Base-by-base conservation (phyloP, 1,140 invertebrate species). In the Drosophila prosaltans region DNA sequence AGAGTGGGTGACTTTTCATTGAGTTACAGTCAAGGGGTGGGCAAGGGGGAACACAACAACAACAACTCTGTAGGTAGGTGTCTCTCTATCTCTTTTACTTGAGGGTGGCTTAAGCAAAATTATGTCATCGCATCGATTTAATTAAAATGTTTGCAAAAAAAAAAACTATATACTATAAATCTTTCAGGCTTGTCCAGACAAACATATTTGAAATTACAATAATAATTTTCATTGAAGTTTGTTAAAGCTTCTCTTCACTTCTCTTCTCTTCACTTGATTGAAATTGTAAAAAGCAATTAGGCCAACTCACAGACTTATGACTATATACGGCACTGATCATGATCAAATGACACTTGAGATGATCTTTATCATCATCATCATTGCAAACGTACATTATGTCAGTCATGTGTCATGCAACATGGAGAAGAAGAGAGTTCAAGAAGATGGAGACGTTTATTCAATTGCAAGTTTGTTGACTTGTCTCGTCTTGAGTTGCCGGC, bases 111-210 rank as follows among this genome's bases (percentile, higher is more conserved):
- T 11, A 60, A 45, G 21, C 40, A 62, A 68, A 72, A 88, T 86
- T 86, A 86, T 86, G 82, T 86, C 83, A 86, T 86, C 58, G 54
- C 69, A 80, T 73, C 84, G 74, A 65, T 83, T 86, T 86, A 86
- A 86, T 86, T 86, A 86, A 86, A 89, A 83, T 89, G 77, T 80
- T 64, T 28, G 43, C 36, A 30, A 43, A 43, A 75, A 65, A 54
- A 51, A 45, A 32, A 41, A 45, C 59, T 58, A 69, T 43, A 57
- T 16, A 5, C 8, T 26, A 36, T 51, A 45, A 39, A 60, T 59
- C 70, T 55, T 66, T 32, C 40, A 48, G 16, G 45, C 57, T 69
- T 63, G 39, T 59, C 26, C 78, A 74, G 73, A 69, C 78, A 77
- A 26, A 65, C 51, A 28, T 51, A 74, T 8, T 24, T 51, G 45